These are phyloP conservation scores for Amblyteles armatorius DNA, from an alignment of 2,888 invertebrate genomes.

Conservation along the genomic window DNA sequence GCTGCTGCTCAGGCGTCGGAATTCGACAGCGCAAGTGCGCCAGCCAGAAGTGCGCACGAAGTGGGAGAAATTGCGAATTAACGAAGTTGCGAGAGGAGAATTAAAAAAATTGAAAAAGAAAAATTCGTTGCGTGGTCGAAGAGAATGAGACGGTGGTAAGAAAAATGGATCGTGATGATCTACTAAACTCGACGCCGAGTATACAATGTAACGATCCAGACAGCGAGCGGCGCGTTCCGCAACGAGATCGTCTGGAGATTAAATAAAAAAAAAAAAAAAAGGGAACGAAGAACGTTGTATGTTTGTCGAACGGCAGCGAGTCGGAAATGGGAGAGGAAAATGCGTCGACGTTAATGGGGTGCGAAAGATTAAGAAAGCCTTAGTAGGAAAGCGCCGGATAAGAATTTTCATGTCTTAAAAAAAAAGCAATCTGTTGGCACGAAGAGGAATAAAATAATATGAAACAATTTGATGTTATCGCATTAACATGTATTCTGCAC, in stretches of 20 bases:
- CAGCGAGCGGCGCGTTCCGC: slow-evolving; percentile 33
- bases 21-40: background rate
- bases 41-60: background rate
- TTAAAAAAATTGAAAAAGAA: background rate
- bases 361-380: slow-evolving; percentile 16
- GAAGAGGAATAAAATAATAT: too few species aligned
- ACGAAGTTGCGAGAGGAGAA: background rate
- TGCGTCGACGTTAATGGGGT: slow-evolving; percentile 18
- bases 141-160: slow-evolving; percentile 28
- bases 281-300: slow-evolving; percentile 27
- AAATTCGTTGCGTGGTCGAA: slow-evolving; percentile 1
- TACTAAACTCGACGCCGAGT: slow-evolving; percentile 44
- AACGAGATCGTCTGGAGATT: slow-evolving; percentile 39
- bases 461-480: too few species aligned
- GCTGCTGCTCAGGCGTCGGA: background rate
- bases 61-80: background rate
- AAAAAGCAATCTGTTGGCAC: background rate
- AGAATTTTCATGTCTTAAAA: background rate
- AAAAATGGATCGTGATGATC: slow-evolving; percentile 41
- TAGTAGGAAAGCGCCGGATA: slow-evolving; percentile 9
- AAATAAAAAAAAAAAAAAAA: background rate
- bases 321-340: slow-evolving; percentile 1
- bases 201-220: slow-evolving; percentile 44
- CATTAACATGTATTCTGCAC: too few species aligned
- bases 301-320: background rate